Base-by-base conservation (phyloP, 2,888 invertebrate genomes). In the Junonia oenone region DNA sequence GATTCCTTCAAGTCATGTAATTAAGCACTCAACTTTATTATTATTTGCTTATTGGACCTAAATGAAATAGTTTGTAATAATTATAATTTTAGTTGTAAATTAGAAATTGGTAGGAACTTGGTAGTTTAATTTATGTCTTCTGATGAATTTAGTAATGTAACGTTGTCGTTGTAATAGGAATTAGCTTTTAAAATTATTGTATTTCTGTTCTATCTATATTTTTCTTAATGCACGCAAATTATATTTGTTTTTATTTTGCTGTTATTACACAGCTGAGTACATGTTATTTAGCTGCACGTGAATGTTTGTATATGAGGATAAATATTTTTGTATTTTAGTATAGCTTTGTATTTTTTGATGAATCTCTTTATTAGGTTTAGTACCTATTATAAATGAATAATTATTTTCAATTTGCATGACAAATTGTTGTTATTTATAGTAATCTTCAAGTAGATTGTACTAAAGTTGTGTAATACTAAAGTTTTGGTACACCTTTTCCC, bases 21-120 rank as follows among this genome's bases (percentile, higher is more conserved):
- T 88, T 89, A 87, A 89, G 87, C 89, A 88, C 88, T 78, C 86
- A 79, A 72, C 73, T 67, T 68, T 72, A 40, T 65, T 64, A 63
- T 62, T 60, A 58, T 66, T 67, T 65, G 68, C 67, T 69, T 68
- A 52, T 64, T 59, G 35, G 29, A 43, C 35, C 22, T 37, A 49
- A 22, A 53, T 8, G 29, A 54, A 51, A 50, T 55, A 62, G 54
- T 51, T 60, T 40, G 22, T 51, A n/a, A 40, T 14, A 35, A 9
- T 37, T 53, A 33, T 49, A 46, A 19, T 48, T 50, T 17, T 56
- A 46, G 3, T 29, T 54, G 45, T 56, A 48, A 31, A 29, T 31
- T 55, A 52, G 48, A 40, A 50, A 54, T 47, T 51, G 31, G 19
- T 45, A 53, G 33, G 49, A 56, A 51, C 15, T 46, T 14, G n/a